A percentile compares a stretch with the other conserved stretches of the same genome.
Evolutionary conservation across 2,797 vertebrate species (phyloP).

Genomic region (Onychomys arenicola): DNA sequence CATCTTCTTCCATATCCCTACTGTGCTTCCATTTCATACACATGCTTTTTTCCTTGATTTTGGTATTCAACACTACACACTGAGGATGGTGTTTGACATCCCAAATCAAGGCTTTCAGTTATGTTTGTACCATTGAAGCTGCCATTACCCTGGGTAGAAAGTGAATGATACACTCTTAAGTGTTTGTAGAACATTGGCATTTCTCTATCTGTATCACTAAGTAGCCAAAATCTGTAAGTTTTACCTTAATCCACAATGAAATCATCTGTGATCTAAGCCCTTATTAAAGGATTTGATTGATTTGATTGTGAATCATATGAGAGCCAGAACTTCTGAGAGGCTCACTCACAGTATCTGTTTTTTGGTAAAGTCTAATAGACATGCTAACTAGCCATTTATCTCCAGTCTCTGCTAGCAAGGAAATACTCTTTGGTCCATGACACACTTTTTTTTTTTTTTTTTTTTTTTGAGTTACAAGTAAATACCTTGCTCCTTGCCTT

Average conservation of each 20-base stretch:
- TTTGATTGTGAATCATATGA: conserved; percentile 17
- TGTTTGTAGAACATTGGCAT: neutral
- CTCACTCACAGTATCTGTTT: neutral
- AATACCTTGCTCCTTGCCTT: conserved; percentile 57
- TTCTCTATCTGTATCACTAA: neutral
- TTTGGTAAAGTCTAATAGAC: conserved; percentile 52
- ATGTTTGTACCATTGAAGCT: neutral
- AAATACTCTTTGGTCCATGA: conserved; percentile 2
- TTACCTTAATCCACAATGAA: conserved; percentile 52
- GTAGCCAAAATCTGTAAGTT: neutral
- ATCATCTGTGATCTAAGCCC: conserved; percentile 35
- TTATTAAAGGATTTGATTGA: conserved; percentile 62
- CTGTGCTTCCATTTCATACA: neutral
- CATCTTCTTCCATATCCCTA: neutral
- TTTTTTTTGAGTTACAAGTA: conserved; percentile 4
- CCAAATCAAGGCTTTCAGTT: neutral
- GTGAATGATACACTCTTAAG: conserved; percentile 2
- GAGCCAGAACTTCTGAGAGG: conserved; percentile 32
- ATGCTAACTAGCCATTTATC: conserved; percentile 50
- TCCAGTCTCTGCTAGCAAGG: neutral
- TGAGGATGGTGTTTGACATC: neutral
- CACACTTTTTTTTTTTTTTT: conserved; percentile 11
- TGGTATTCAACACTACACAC: neutral
- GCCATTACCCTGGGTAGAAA: neutral
- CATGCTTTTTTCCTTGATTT: neutral